Conservation (phyloP, 1,140 invertebrate species). For the Calephelis nemesis region DNA sequence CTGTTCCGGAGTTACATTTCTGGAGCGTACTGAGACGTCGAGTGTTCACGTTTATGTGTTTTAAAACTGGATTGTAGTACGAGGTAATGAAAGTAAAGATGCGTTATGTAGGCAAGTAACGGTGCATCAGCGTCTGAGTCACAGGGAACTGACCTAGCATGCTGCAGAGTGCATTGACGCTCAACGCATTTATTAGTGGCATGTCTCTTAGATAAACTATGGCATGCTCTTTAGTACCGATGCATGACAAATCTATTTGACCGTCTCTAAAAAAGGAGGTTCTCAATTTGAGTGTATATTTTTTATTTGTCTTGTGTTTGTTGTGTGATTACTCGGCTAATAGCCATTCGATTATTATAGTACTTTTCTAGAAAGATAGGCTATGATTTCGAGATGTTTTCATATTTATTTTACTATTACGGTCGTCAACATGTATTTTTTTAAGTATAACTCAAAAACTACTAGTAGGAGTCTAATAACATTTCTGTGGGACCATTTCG, state of each 20-base stretch:
- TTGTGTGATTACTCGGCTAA: no score
- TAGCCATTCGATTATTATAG: no score
- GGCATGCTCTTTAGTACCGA: constrained; percentile 53
- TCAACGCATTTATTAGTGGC: constrained; percentile 64
- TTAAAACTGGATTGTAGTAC: constrained; percentile 16
- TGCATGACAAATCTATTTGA: constrained; percentile 71
- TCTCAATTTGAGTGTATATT: no score
- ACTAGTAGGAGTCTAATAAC: no score
- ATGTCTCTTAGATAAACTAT: constrained; percentile 74
- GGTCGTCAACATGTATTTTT: no score
- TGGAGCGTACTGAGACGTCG: constrained; percentile 22
- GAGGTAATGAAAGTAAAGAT: constrained; percentile 44
- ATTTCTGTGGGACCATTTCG: no score
- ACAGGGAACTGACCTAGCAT: constrained; percentile 78
- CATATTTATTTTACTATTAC: no score
- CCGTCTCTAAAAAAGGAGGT: no score
- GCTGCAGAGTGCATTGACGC: constrained; percentile 75
- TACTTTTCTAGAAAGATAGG: no score
- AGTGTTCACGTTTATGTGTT: constrained; percentile 12
- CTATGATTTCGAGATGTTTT: no score
- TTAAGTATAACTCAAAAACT: no score
- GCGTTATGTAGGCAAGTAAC: constrained; percentile 66
- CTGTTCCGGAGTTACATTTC: background rate
- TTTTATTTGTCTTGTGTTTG: no score
- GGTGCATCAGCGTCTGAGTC: constrained; percentile 71